Conservation (phyloP, 1,140 invertebrate species). For the Dendrolimus punctatus region DNA sequence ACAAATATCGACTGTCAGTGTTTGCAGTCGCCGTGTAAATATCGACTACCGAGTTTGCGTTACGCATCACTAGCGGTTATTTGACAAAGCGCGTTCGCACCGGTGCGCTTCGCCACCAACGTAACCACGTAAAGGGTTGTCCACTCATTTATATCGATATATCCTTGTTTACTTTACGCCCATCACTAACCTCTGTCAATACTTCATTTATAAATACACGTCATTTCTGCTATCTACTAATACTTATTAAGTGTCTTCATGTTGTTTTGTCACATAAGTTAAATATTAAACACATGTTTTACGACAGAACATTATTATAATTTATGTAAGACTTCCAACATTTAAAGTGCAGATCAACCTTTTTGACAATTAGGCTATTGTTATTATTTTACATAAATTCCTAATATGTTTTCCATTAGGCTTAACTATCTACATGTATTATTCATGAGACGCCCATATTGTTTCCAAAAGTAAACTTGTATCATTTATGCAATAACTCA, state of each 20-base stretch:
- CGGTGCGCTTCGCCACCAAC: constrained; percentile 33
- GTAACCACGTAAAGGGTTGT: constrained; percentile 56
- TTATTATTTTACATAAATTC: constrained; percentile 43
- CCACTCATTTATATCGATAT: constrained; percentile 57
- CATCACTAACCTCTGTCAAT: constrained; percentile 53
- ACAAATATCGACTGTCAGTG: constrained; percentile 63
- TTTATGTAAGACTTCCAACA: constrained; percentile 4
- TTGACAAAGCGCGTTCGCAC: constrained; percentile 39
- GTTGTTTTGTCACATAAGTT: not conserved
- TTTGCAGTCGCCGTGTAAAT: constrained; percentile 61
- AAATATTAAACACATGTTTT: not conserved
- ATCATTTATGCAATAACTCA: constrained; percentile 51
- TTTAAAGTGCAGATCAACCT: constrained; percentile 17
- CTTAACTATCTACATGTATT: constrained; percentile 29
- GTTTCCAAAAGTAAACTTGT: constrained; percentile 49
- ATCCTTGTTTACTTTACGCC: constrained; percentile 56
- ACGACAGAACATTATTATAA: constrained; percentile 1
- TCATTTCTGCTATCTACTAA: not conserved
- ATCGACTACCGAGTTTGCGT: constrained; percentile 67
- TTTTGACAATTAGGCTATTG: constrained; percentile 41
- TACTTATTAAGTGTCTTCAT: not conserved
- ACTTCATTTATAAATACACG: constrained; percentile 32
- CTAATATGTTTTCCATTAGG: constrained; percentile 42
- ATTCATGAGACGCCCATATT: constrained; percentile 53
- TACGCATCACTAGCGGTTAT: constrained; percentile 68